phyloP scores from a whole-genome alignment of 2,113 vertebrate genomes.

The Hippopotamus amphibius region DNA sequence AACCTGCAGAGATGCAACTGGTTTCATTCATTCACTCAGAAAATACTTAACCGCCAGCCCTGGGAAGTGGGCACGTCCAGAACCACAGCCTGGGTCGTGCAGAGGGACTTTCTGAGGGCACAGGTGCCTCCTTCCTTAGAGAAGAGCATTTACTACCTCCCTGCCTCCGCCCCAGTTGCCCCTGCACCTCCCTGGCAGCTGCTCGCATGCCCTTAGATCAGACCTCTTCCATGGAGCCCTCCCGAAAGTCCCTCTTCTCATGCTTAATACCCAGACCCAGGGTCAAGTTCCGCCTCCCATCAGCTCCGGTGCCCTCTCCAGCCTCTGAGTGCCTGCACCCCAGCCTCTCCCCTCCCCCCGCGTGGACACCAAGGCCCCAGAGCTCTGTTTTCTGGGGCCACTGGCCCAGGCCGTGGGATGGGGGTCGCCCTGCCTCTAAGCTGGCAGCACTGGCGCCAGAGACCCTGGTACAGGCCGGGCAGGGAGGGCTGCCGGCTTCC shows the following conservation, averaged over 20 bases:
- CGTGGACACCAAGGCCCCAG: neutral
- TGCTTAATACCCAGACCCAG: neutral
- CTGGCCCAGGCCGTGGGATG: accelerated
- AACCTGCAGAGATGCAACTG: neutral
- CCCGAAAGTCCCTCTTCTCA: neutral
- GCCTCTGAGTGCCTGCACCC: neutral
- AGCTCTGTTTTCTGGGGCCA: too few species aligned
- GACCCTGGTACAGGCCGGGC: neutral
- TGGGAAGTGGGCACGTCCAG: neutral
- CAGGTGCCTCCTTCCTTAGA: neutral
- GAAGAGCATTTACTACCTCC: neutral
- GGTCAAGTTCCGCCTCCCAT: accelerated
- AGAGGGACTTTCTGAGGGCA: neutral
- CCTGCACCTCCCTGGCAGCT: neutral
- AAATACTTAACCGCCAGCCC: neutral
- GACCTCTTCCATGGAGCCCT: neutral
- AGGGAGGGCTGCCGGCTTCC: neutral
- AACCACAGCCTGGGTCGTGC: too few species aligned
- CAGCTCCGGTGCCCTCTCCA: neutral
- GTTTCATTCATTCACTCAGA: neutral
- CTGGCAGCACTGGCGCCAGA: neutral
- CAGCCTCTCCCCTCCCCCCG: neutral
- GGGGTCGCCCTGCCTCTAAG: neutral
- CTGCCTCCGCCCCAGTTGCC: neutral
- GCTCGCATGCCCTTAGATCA: neutral